Evolutionary conservation across 2,797 vertebrate species (phyloP).

Genomic region (Chrosomus eos): DNA sequence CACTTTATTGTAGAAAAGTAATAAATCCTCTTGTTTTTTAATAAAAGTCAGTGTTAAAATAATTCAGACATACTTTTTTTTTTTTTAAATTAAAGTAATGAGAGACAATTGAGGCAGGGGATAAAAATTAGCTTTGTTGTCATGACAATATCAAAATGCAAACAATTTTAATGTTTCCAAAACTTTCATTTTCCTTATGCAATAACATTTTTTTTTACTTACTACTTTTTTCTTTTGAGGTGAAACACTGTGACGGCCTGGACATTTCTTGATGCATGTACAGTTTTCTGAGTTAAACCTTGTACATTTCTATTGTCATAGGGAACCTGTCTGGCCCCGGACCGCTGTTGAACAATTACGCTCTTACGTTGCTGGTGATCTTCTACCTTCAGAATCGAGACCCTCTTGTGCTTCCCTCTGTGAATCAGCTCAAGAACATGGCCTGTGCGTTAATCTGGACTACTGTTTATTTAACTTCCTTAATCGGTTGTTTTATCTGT

Average conservation of each 20-base stretch:
- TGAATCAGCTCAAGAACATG: conserved; percentile 79
- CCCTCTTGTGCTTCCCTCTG: conserved; percentile 82
- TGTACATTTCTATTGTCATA: conserved; percentile 55
- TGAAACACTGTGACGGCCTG: not conserved
- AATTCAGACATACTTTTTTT: not conserved
- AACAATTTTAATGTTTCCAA: not conserved
- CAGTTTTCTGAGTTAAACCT: not conserved
- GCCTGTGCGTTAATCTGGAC: conserved; percentile 77
- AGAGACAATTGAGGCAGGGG: rapidly evolving
- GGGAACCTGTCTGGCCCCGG: conserved; percentile 86
- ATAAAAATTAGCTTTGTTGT: not conserved
- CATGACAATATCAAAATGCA: not conserved
- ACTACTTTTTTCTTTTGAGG: not conserved
- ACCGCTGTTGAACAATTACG: conserved; percentile 90
- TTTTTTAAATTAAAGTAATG: not conserved
- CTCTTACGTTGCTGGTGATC: conserved; percentile 88
- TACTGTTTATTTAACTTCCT: not conserved
- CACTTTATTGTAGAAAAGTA: not conserved
- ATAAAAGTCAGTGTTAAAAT: not conserved
- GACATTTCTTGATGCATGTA: not conserved
- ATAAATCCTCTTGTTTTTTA: not conserved
- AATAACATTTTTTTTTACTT: no score
- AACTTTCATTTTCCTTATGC: not conserved
- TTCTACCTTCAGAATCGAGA: conserved; percentile 89
- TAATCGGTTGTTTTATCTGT: not conserved